These are phyloP conservation scores for Homarus americanus DNA, from an alignment of 1,140 invertebrate species.

Conservation along the genomic window DNA sequence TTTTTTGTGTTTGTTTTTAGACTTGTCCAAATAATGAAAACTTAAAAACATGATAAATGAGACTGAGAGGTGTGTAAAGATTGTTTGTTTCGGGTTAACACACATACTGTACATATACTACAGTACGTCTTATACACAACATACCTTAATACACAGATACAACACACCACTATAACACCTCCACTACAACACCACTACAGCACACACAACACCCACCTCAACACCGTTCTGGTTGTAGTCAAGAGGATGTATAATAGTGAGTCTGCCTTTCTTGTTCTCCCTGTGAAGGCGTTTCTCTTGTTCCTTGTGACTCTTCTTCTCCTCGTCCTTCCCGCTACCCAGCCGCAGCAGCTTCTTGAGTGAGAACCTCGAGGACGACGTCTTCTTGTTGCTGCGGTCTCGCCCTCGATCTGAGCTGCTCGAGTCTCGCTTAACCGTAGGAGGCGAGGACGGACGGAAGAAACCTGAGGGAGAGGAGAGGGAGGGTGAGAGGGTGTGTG, in stretches of 20 bases:
- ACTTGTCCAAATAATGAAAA: too few relatives aligned
- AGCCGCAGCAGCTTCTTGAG: constrained; percentile 90
- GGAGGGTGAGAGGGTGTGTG: too few relatives aligned
- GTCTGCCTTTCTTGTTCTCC: constrained; percentile 75
- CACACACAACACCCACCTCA: constrained; percentile 76
- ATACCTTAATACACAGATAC: too few relatives aligned
- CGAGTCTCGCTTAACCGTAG: constrained; percentile 35
- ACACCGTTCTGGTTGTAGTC: constrained; percentile 87
- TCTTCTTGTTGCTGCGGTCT: constrained; percentile 66
- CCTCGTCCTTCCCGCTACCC: constrained; percentile 80
- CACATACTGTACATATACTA: too few relatives aligned
- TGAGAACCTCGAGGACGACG: constrained; percentile 81
- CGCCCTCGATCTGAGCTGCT: background rate
- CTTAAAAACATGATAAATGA: too few relatives aligned
- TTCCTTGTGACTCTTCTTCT: constrained; percentile 74
- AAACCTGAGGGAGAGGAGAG: constrained; percentile 26
- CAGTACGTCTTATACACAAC: too few relatives aligned
- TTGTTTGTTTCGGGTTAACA: too few relatives aligned
- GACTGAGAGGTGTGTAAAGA: too few relatives aligned
- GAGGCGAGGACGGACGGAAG: constrained; percentile 72
- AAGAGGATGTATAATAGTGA: constrained; percentile 92
- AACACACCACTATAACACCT: too few relatives aligned
- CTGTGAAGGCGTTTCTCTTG: constrained; percentile 70
- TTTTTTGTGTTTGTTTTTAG: too few relatives aligned
- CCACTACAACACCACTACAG: too few relatives aligned